Base-by-base conservation (phyloP, 2,113 vertebrate species). In the Oryzias curvinotus region DNA sequence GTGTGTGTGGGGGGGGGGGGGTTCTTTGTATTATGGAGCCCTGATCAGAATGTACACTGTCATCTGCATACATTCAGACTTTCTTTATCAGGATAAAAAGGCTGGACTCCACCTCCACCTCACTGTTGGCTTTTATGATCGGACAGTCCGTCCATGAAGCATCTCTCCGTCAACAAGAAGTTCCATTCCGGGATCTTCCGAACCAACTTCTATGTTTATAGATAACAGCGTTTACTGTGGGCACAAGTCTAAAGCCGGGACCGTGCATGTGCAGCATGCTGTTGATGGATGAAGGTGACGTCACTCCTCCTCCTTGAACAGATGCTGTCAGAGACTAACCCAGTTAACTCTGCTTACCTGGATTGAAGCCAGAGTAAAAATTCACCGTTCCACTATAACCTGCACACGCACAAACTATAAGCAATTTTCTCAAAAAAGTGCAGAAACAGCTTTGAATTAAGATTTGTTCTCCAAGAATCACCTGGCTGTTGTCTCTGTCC, bases 271-370 rank as follows among this genome's bases (percentile, higher is more conserved):
- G 42, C 52, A 42, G n/a, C 14, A 8, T 15, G 54, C 50, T 51
- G 53, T 36, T 41, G 46, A 62, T 23, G 2, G 56, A 62, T 25
- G 23, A 14, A 12, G 54, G 42, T 70, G 56, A 77, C 57, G 41
- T 84, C 79, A 68, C 43, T 55, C 14, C 23, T 8, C 46, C 61
- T 61, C 47, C 52, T 62, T 2, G 28, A 74, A 59, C 84, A 85
- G 80, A 82, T 74, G 80, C 75, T 61, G 61, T 67, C 62, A 41
- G 56, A 53, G 30, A 45, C 64, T 81, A 82, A 85, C 59, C n/a
- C 76, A 69, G 66, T 82, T 80, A 86, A 82, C 75, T 59, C 68
- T 57, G 56, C 75, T 85, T 75, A 78, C 57, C 71, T 59, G 68
- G n/a, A 12, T 30, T 14, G 73, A 18, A 64, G 28, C 41, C 28